Conservation (phyloP, 2,797 vertebrate species). For the Hozukius guyotensis region DNA sequence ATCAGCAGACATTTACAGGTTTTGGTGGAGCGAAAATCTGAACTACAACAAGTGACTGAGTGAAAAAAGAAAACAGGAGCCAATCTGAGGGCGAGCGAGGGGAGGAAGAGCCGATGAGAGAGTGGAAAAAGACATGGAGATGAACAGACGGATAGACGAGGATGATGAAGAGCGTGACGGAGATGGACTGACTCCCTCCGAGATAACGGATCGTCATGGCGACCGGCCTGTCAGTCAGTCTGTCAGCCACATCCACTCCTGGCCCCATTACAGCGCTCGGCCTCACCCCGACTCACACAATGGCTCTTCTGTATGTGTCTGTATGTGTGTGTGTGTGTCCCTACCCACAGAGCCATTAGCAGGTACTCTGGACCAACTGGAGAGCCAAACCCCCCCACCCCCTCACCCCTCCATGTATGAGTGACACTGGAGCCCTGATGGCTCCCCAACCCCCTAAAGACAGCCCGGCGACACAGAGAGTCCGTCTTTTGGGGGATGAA, state of each 20-base stretch:
- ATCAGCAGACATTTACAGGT: not conserved
- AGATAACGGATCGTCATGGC: slow-evolving; percentile 70
- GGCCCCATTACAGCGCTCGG: slow-evolving; percentile 56
- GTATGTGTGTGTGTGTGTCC: slow-evolving; percentile 45
- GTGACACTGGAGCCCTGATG: slow-evolving; percentile 69
- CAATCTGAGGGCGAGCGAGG: slow-evolving; percentile 1
- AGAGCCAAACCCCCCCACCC: slow-evolving; percentile 10
- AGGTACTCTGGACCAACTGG: slow-evolving; percentile 62
- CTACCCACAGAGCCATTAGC: slow-evolving; percentile 61
- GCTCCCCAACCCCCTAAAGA: slow-evolving; percentile 37
- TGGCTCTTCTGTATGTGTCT: slow-evolving; percentile 65
- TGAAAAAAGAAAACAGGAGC: not conserved
- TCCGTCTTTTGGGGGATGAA: not conserved
- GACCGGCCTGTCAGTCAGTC: slow-evolving; percentile 73
- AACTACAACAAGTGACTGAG: not conserved
- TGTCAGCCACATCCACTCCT: slow-evolving; percentile 76
- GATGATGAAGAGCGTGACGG: slow-evolving; percentile 44
- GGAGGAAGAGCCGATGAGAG: slow-evolving; percentile 55
- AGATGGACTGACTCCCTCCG: slow-evolving; percentile 31
- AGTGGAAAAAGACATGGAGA: slow-evolving; percentile 61
- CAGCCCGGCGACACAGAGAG: slow-evolving; percentile 28
- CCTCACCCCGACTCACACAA: slow-evolving; percentile 63
- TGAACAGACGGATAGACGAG: slow-evolving; percentile 59
- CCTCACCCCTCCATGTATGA: slow-evolving; percentile 42
- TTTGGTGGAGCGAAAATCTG: not conserved